A percentile compares a stretch with the other conserved stretches of the same genome.
Conservation (phyloP, 2,113 vertebrate species). For the Callionymus lyra region DNA sequence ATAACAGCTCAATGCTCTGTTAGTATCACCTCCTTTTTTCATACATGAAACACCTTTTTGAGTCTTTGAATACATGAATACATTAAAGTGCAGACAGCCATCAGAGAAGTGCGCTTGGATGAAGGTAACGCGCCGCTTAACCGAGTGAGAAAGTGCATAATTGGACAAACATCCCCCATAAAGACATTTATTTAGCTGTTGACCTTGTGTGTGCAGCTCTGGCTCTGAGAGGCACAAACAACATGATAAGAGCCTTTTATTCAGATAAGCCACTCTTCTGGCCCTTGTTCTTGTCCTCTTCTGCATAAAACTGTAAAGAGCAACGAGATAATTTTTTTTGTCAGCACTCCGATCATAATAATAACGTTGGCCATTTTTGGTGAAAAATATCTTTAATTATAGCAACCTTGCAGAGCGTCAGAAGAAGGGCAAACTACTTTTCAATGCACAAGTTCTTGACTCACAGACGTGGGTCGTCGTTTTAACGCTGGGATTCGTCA, state of each 20-base stretch:
- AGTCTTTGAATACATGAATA: too few relatives aligned
- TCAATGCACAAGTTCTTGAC: conserved; percentile 15
- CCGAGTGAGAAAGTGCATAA: conserved; percentile 15
- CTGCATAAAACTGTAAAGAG: conserved; percentile 31
- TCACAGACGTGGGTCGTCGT: conserved; percentile 14
- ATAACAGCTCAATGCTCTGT: too few relatives aligned
- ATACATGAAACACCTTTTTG: too few relatives aligned
- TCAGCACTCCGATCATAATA: conserved; percentile 41
- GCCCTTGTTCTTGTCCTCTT: conserved; percentile 21
- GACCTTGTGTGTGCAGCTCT: conserved; percentile 33
- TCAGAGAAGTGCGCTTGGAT: not conserved
- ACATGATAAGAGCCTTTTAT: conserved; percentile 46
- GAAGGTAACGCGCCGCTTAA: conserved; percentile 4
- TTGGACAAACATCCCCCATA: conserved; percentile 20
- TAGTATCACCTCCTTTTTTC: too few relatives aligned
- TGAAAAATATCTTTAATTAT: conserved; percentile 49
- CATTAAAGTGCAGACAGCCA: too few relatives aligned
- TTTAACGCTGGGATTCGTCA: conserved; percentile 7
- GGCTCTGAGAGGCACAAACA: conserved; percentile 28
- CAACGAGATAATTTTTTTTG: conserved; percentile 29
- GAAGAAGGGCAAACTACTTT: conserved; percentile 41
- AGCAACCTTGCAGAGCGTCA: conserved; percentile 30
- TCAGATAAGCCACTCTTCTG: conserved; percentile 33
- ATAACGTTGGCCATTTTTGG: conserved; percentile 26
- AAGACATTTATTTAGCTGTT: conserved; percentile 47